Conservation (phyloP, 2,888 invertebrate genomes). For the Adelphocoris suturalis region DNA sequence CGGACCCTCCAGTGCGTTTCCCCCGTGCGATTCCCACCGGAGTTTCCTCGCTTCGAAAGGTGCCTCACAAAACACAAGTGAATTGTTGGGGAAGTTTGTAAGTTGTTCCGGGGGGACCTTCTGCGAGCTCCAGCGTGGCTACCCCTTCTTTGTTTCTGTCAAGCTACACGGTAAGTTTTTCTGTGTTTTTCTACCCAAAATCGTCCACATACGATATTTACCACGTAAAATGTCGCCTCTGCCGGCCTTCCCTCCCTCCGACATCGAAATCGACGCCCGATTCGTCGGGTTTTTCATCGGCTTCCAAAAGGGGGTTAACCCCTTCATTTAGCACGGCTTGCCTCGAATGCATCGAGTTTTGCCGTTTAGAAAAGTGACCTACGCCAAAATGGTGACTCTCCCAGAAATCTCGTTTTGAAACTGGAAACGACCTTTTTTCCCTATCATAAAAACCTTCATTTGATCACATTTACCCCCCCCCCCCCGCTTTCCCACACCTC, state of each 20-base stretch:
- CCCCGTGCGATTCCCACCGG: not conserved
- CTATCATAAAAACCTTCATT: not conserved
- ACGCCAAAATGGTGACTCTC: conserved; percentile 42
- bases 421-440: too few relatives aligned
- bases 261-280: conserved; percentile 9
- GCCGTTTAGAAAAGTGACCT: conserved; percentile 46
- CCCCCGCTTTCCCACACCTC: conserved; percentile 16
- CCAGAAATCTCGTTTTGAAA: too few relatives aligned
- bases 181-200: not conserved
- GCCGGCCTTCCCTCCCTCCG: not conserved
- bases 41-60: conserved; percentile 6
- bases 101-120: conserved; percentile 65
- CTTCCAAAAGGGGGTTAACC: conserved; percentile 50
- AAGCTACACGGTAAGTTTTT: conserved; percentile 73
- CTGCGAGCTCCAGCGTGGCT: conserved; percentile 75
- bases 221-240: not conserved
- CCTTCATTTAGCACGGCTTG: conserved; percentile 52
- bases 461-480: not conserved
- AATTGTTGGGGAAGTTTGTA: conserved; percentile 61
- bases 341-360: conserved; percentile 53
- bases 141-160: conserved; percentile 75
- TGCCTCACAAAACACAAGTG: conserved; percentile 38
- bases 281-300: conserved; percentile 6
- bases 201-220: not conserved
- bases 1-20: conserved; percentile 7